Conservation (phyloP, 1,140 invertebrate species). For the Musca vetustissima region DNA sequence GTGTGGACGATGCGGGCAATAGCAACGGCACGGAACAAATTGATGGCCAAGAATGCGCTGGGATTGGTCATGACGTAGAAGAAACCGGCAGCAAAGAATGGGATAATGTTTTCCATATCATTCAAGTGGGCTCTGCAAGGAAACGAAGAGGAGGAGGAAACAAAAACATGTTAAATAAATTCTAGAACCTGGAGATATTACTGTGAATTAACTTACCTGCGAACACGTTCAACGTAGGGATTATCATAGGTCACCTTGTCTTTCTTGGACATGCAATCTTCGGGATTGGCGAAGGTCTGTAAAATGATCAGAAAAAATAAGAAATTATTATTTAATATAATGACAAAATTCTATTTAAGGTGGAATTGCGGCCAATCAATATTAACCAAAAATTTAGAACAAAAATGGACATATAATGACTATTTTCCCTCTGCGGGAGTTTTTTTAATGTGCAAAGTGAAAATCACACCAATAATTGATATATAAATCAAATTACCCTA, state of each 20-base stretch:
- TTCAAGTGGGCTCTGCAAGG: constrained; percentile 66
- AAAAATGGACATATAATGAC: too few relatives aligned
- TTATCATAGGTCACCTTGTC: constrained; percentile 59
- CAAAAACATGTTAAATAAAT: background rate
- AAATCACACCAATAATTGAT: too few relatives aligned
- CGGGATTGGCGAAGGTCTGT: constrained; percentile 64
- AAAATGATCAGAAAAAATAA: too few relatives aligned
- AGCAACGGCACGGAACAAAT: constrained; percentile 64
- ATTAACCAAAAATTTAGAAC: too few relatives aligned
- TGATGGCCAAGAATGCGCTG: constrained; percentile 56
- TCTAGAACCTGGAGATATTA: background rate
- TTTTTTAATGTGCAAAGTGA: too few relatives aligned
- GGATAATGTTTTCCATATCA: constrained; percentile 70
- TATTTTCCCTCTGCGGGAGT: constrained; percentile 42
- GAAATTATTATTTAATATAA: too few relatives aligned
- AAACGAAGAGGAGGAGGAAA: background rate
- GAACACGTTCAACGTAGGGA: constrained; percentile 62
- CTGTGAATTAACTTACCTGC: constrained; percentile 34
- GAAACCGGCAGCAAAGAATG: constrained; percentile 64
- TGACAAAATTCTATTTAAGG: too few relatives aligned
- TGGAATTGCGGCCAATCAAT: too few relatives aligned
- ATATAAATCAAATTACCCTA: too few relatives aligned
- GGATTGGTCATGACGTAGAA: constrained; percentile 66
- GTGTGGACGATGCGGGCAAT: constrained; percentile 64
- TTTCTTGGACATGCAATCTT: constrained; percentile 57